Conservation (phyloP, 2,888 invertebrate genomes). For the Frankliniella fusca region DNA sequence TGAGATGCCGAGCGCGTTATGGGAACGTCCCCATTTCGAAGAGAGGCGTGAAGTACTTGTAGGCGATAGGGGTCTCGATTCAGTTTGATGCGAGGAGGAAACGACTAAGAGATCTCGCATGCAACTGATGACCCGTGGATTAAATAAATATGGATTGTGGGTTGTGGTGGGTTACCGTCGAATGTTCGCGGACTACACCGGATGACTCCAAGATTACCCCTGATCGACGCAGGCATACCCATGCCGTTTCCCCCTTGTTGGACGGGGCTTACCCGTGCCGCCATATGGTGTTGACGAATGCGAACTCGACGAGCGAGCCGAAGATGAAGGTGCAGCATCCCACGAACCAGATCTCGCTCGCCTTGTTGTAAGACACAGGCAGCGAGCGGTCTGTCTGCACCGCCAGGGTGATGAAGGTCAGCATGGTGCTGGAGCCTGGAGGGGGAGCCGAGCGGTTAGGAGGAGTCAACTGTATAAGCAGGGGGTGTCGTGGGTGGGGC, state of each 20-base stretch:
- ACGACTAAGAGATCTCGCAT: neutral
- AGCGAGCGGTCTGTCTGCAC: constrained; percentile 76
- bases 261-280: constrained; percentile 61
- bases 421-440: constrained; percentile 75
- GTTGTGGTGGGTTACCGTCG: neutral
- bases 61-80: neutral
- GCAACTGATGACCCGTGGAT: neutral
- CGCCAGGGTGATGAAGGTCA: constrained; percentile 79
- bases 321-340: constrained; percentile 81
- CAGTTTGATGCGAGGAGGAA: neutral
- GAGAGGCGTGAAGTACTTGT: too few relatives aligned
- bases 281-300: constrained; percentile 85
- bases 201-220: too few relatives aligned
- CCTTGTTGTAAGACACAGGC: constrained; percentile 75
- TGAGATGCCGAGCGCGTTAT: too few relatives aligned
- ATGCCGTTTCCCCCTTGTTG: too few relatives aligned
- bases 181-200: too few relatives aligned
- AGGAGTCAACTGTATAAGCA: constrained; percentile 1
- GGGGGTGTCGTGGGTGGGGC: too few relatives aligned
- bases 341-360: constrained; percentile 84
- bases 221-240: too few relatives aligned
- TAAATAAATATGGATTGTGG: too few relatives aligned
- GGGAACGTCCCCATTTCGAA: neutral
- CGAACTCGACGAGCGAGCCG: constrained; percentile 78
- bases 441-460: constrained; percentile 35